A percentile compares a stretch with the other conserved stretches of the same genome.
phyloP scores from a whole-genome alignment of 1,140 invertebrate species.

The Leptonema lineaticorne region DNA sequence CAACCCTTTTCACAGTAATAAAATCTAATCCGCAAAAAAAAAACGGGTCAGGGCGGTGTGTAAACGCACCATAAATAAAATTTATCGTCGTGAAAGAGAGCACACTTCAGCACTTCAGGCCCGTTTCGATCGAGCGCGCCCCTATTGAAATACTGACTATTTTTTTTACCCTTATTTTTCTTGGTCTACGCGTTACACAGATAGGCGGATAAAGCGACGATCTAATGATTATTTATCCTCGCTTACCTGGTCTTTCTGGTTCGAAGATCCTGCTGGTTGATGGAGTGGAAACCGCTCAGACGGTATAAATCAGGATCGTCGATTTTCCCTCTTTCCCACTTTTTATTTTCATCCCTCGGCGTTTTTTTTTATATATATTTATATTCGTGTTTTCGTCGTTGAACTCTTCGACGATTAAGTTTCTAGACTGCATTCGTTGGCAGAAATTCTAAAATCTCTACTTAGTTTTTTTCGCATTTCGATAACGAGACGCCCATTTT shows the following conservation, averaged over 20 bases:
- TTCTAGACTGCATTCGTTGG: background rate
- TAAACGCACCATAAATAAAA: background rate
- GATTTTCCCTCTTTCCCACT: background rate
- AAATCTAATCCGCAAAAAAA: background rate
- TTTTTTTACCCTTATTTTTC: no score
- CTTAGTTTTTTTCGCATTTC: no score
- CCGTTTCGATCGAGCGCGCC: background rate
- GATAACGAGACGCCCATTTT: no score
- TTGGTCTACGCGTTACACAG: no score
- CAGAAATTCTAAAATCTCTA: no score
- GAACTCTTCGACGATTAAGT: background rate
- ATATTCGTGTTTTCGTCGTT: no score
- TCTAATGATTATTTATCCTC: constrained; percentile 2
- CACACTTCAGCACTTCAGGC: background rate
- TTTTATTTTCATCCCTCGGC: no score
- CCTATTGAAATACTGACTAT: background rate
- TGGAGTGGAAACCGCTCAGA: background rate
- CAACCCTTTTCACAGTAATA: no score
- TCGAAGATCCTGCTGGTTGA: background rate
- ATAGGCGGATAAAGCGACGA: no score
- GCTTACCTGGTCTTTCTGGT: background rate
- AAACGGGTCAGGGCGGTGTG: background rate
- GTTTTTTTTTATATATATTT: no score
- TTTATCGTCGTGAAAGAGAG: background rate
- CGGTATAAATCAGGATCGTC: background rate